Conservation (phyloP, 2,797 vertebrate genomes). For the Sebastes flavidus region DNA sequence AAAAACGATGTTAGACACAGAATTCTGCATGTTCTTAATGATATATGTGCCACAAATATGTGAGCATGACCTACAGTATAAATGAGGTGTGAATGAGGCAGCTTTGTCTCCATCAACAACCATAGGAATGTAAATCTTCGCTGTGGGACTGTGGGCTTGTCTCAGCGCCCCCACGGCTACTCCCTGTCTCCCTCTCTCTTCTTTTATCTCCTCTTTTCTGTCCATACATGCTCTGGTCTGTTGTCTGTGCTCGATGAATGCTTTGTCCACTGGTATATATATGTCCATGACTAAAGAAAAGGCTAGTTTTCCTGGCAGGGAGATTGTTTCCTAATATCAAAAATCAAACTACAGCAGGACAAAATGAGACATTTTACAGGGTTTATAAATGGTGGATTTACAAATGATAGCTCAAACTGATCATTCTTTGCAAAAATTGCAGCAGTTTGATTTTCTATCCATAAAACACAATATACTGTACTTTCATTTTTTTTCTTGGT, state of each 20-base stretch:
- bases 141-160: conserved; percentile 8
- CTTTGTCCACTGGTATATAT: not conserved
- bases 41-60: not conserved
- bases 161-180: not conserved
- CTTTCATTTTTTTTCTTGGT: not conserved
- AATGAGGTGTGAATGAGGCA: conserved; percentile 29
- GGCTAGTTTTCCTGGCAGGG: not conserved
- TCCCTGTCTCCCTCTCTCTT: not conserved
- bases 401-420: not conserved
- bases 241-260: not conserved
- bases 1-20: not conserved
- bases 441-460: not conserved
- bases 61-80: not conserved
- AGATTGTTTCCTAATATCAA: not conserved
- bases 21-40: not conserved
- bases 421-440: not conserved
- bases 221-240: conserved; percentile 42
- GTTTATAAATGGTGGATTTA: not conserved
- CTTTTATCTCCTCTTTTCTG: conserved; percentile 24
- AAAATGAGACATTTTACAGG: not conserved
- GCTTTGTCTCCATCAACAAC: conserved; percentile 31
- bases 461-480: not conserved
- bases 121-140: conserved; percentile 71
- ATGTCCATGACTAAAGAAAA: not conserved
- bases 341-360: not conserved